These are phyloP conservation scores for Pogonocherus hispidulus DNA, from an alignment of 2,888 invertebrate species.

Conservation along the genomic window DNA sequence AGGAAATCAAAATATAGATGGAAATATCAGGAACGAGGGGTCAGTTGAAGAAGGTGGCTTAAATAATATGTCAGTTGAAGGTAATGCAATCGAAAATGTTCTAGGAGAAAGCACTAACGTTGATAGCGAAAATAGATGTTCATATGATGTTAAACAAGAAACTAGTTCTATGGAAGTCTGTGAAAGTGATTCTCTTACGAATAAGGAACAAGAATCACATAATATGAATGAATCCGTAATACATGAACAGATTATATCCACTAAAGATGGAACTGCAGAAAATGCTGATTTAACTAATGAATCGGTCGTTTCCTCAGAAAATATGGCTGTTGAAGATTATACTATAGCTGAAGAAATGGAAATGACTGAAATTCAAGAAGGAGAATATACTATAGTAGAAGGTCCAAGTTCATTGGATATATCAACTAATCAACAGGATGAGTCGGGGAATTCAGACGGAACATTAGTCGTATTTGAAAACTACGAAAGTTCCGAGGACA, in stretches of 20 bases:
- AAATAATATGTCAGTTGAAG: not conserved
- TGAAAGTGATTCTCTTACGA: not conserved
- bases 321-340: not conserved
- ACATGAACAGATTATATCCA: slow-evolving; percentile 1
- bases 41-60: not conserved
- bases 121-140: not conserved
- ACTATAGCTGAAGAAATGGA: not conserved
- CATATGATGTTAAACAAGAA: slow-evolving; percentile 5
- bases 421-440: not conserved
- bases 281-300: too few relatives aligned
- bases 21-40: not conserved
- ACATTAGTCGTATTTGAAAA: slow-evolving; percentile 9
- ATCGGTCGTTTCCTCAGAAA: not conserved
- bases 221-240: not conserved
- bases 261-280: too few relatives aligned
- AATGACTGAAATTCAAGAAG: slow-evolving; percentile 15
- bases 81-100: not conserved
- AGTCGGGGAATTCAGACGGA: slow-evolving; percentile 1
- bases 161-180: not conserved
- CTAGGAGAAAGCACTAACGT: not conserved
- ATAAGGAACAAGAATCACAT: slow-evolving; percentile 2
- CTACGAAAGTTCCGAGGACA: slow-evolving; percentile 3
- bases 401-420: slow-evolving; percentile 17
- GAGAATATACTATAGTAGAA: slow-evolving; percentile 24
- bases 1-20: not conserved